A percentile compares a stretch with the other conserved stretches of the same genome.
phyloP scores from a whole-genome alignment of 2,113 vertebrate genomes.

The Uria lomvia region DNA sequence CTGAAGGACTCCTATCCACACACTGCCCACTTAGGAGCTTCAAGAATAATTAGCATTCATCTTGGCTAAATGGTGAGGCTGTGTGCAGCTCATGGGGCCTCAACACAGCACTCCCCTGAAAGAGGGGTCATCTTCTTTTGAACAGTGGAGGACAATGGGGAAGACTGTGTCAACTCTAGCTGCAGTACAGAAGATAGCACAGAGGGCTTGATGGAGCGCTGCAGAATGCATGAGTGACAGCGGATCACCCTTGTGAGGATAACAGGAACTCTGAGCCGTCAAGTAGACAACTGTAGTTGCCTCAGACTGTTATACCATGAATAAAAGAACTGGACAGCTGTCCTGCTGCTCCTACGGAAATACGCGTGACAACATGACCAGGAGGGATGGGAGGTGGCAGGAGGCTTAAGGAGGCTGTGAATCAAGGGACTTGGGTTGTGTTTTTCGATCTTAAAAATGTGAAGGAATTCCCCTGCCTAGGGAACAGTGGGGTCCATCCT shows the following conservation, averaged over 20 bases:
- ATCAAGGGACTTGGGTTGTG: rapidly evolving
- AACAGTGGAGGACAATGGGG: background rate
- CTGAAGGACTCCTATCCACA: background rate
- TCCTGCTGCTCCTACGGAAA: background rate
- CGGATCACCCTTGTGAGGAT: background rate
- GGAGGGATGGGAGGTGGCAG: background rate
- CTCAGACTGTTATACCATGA: background rate
- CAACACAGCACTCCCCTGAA: background rate
- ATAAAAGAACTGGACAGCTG: conserved; percentile 13
- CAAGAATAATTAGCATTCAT: background rate
- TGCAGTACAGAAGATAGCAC: background rate
- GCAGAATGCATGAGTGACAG: background rate
- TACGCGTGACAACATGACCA: rapidly evolving
- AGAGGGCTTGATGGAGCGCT: background rate
- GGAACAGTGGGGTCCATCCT: background rate
- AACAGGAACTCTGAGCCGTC: background rate
- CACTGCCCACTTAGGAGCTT: background rate
- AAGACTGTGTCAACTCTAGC: background rate
- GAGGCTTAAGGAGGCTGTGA: background rate
- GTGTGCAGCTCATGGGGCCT: rapidly evolving
- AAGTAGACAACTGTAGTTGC: background rate
- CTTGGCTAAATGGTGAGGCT: background rate
- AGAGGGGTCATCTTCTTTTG: background rate
- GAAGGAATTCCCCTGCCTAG: background rate
- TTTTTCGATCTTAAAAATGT: background rate